These are phyloP conservation scores for Mandrillus leucophaeus DNA, from an alignment of 2,113 vertebrate genomes.

Conservation along the genomic window DNA sequence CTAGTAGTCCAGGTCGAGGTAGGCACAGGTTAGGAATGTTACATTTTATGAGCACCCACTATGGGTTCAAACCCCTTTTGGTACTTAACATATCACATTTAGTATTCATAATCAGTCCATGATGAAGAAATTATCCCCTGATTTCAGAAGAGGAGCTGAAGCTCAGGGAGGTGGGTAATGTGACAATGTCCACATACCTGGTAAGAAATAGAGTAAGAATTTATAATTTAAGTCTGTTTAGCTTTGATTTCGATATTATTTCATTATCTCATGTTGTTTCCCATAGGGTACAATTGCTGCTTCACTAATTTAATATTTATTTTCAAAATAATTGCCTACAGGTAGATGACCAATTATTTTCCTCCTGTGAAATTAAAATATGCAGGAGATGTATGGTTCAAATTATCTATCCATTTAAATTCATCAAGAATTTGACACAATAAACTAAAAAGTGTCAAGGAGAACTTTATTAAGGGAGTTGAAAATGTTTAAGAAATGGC, in stretches of 20 bases:
- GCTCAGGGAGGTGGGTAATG: background rate
- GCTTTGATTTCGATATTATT: background rate
- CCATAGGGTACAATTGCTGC: background rate
- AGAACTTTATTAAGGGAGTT: background rate
- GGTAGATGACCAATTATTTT: slow-evolving; percentile 19
- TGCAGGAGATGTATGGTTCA: background rate
- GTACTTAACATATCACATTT: slow-evolving; percentile 22
- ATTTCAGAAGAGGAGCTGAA: background rate
- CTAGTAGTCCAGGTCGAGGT: background rate
- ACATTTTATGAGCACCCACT: background rate
- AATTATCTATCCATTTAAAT: background rate
- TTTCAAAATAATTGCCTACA: slow-evolving; percentile 2
- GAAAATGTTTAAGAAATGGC: background rate
- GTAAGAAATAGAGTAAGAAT: slow-evolving; percentile 2
- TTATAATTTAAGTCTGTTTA: background rate
- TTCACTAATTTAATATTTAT: background rate
- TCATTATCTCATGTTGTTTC: background rate
- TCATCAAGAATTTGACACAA: background rate
- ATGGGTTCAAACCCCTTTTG: background rate
- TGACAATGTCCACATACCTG: background rate
- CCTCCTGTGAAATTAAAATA: background rate
- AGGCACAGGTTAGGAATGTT: background rate
- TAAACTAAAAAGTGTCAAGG: background rate
- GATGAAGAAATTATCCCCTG: background rate
- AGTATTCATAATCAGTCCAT: background rate